phyloP scores from a whole-genome alignment of 2,888 invertebrate species.

The Conops quadrifasciatus region DNA sequence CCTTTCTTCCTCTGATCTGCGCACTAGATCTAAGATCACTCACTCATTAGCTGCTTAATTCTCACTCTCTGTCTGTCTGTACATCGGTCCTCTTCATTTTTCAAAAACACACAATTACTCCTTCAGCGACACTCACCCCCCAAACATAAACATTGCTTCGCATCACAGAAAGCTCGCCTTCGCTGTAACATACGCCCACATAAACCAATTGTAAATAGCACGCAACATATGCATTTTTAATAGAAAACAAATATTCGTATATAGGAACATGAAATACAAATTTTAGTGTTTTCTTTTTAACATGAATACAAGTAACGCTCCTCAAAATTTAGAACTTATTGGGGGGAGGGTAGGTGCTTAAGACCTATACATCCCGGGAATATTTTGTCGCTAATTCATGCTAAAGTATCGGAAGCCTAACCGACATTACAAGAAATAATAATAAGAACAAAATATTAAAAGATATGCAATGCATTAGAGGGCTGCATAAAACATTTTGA shows the following conservation, averaged over 20 bases:
- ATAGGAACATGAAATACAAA: conserved; percentile 27
- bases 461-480: too few species aligned
- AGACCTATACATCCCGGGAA: too few species aligned
- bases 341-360: too few species aligned
- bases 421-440: too few species aligned
- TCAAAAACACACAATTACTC: not conserved
- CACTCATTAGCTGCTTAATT: too few species aligned
- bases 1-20: too few species aligned
- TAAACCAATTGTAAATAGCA: conserved; percentile 44
- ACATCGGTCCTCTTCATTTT: not conserved
- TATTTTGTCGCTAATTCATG: too few species aligned
- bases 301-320: not conserved
- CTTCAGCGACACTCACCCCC: not conserved
- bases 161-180: conserved; percentile 20
- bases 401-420: too few species aligned
- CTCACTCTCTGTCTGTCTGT: not conserved
- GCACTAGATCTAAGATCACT: too few species aligned
- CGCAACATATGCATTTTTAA: conserved; percentile 54
- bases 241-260: conserved; percentile 38
- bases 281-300: not conserved
- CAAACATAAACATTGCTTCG: not conserved
- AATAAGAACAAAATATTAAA: too few species aligned
- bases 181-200: conserved; percentile 30
- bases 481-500: too few species aligned
- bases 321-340: too few species aligned